Evolutionary conservation across 1,140 invertebrate species (phyloP), one percentile per base, ranked within the genome.

Genomic region (Nymphalis io): DNA sequence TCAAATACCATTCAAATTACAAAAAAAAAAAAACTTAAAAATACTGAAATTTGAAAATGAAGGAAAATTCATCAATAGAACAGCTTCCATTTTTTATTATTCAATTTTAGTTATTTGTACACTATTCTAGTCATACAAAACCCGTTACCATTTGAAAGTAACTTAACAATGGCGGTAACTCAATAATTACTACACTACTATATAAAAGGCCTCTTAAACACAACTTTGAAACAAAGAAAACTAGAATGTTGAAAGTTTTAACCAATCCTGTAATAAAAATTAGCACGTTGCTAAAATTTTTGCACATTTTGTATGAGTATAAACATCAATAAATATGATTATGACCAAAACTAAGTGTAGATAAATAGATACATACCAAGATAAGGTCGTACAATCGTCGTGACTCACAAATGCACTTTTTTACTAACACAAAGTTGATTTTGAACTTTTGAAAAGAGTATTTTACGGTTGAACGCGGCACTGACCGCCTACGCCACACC

Each of bases 401-500:
- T 73, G 72, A 74, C n/a, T 73, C 75, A 79, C 70, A 64, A 46
- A 73, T 48, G 68, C 77, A 78, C 76, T 75, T 72, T 76, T 76
- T 73, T 59, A 38, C 71, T 27, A 75, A 65, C 74, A 75, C 78
- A 78, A 76, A 78, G 74, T 78, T 76, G 68, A 57, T 77, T 81
- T 80, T 76, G 71, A 78, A 82, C 78, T 80, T 82, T 78, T 55
- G 69, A 72, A 75, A 78, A 77, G 64, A 76, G 70, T 79, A 70
- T 76, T 76, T 73, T 74, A 79, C 76, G 80, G 78, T 79, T 78
- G 74, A 80, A 80, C 68, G 80, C 80, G 58, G 78, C 72, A 74
- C 75, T 76, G 64, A 70, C 76, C 78, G 78, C 75, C 75, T 75
- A 80, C 78, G 80, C 80, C 80, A 82, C 80, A 82, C 78, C 80